These are phyloP conservation scores for Etheostoma spectabile DNA, from an alignment of 2,113 vertebrate species.

Conservation along the genomic window DNA sequence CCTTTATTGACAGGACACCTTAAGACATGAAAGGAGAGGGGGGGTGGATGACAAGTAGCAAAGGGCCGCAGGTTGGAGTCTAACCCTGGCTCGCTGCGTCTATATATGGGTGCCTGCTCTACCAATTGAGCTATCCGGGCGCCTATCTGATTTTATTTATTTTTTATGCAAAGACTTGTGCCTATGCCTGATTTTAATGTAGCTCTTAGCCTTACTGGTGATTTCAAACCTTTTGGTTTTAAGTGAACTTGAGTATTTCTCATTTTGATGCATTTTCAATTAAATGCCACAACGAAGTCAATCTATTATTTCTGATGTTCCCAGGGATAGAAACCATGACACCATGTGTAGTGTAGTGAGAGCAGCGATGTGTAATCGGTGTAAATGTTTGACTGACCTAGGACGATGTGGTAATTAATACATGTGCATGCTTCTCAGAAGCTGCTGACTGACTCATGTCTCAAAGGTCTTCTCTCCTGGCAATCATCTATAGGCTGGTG, in stretches of 20 bases:
- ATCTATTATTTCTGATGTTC: background rate
- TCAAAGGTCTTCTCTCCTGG: slow-evolving; percentile 39
- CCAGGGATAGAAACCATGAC: background rate
- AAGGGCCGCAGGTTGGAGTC: too few species aligned
- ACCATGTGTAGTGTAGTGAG: background rate
- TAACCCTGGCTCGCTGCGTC: too few species aligned
- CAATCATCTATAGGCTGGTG: slow-evolving; percentile 10
- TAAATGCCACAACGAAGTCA: too few species aligned
- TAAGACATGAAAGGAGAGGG: too few species aligned
- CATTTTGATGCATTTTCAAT: background rate
- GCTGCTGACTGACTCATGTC: background rate
- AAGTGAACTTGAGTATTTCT: background rate
- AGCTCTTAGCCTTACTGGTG: background rate
- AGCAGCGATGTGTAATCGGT: background rate
- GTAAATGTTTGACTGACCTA: slow-evolving; percentile 35
- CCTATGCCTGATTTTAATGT: background rate
- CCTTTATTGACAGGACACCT: too few species aligned
- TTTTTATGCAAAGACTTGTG: background rate
- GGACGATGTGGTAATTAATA: background rate
- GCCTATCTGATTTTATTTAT: too few species aligned
- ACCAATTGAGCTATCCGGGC: too few species aligned
- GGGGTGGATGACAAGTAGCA: too few species aligned
- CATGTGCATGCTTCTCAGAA: background rate
- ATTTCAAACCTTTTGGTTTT: background rate
- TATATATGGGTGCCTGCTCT: too few species aligned